Percentiles rank a stretch among this genome's conserved stretches.
These are phyloP conservation scores for Bradynema listronoti DNA, from an alignment of 1,140 invertebrate species.

Conservation along the genomic window DNA sequence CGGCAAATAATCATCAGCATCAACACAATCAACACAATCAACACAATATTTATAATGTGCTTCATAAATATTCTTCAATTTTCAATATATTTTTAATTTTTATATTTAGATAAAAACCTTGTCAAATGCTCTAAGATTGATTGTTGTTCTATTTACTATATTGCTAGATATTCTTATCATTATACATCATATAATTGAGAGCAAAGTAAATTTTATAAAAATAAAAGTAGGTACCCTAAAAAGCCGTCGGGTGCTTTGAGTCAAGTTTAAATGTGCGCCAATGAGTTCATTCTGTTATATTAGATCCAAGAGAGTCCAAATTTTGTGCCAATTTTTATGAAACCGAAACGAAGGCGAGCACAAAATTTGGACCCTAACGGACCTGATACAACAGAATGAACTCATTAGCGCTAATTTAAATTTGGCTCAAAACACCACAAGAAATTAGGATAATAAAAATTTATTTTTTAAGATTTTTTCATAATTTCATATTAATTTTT, in stretches of 20 bases:
- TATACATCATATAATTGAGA: slow-evolving; percentile 41
- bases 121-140: slow-evolving; percentile 11
- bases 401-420: neutral
- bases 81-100: neutral
- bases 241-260: neutral
- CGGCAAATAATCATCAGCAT: neutral
- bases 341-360: too few relatives aligned
- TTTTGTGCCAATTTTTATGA: neutral
- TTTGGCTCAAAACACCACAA: neutral
- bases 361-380: too few relatives aligned
- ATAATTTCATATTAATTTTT: neutral
- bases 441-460: neutral
- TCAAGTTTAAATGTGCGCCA: neutral
- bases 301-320: neutral
- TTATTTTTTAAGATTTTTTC: neutral
- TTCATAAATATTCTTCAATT: slow-evolving; percentile 12
- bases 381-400: too few relatives aligned
- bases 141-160: slow-evolving; percentile 38
- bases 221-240: neutral
- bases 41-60: neutral
- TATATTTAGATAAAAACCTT: slow-evolving; percentile 11
- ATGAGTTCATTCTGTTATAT: neutral
- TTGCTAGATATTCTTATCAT: slow-evolving; percentile 43
- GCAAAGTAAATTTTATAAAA: slow-evolving; percentile 20
- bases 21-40: neutral